Base-by-base conservation (phyloP, 2,888 invertebrate genomes). In the Stratiomys singularior region DNA sequence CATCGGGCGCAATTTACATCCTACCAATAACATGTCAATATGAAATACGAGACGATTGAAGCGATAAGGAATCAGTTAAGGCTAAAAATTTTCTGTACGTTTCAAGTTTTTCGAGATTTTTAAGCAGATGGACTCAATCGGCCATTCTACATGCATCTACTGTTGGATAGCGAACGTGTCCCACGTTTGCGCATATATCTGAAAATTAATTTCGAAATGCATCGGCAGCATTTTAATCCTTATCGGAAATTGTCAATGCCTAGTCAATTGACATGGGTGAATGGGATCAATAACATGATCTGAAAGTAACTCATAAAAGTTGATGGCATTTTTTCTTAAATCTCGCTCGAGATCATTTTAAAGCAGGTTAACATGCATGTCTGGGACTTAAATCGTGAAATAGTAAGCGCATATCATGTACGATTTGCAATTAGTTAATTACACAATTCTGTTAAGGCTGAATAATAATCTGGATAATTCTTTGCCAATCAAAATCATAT, bases 41-140 rank as follows among this genome's bases (percentile, higher is more conserved):
- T 66, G 21, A 52, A 37, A 37, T 30, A 25, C 64, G 23, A 37
- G 37, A 11, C 71, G 47, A 4, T 46, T 25, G 25, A 64, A 71
- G 15, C 18, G 71, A 71, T 71, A 71, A 74, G 44, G 1, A 37
- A 74, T 74, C 74, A 60, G 25, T 58, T 60, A 37, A 74, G 60
- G 9, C n/a, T 72, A 56, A 46, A 18, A 27, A 27, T 60, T 58
- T 56, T 23, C 21, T 25, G 15, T 52, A 44, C 18, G 46, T 47
- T 46, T 72, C 56, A 18, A 27, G 72, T 72, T 72, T 72, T 56
- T 21, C 58, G 37, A 30, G 74, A 58, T 74, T 58, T 60, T 58
- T 23, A 69, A 69, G 69, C 69, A 69, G 69, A 69, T 69, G 69
- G 9, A 46, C 69, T 69, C 69, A 69, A 69, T 46, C 18, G 37